These are phyloP conservation scores for Sterrhoptilus dennistouni DNA, from an alignment of 2,113 vertebrate genomes.

Conservation along the genomic window DNA sequence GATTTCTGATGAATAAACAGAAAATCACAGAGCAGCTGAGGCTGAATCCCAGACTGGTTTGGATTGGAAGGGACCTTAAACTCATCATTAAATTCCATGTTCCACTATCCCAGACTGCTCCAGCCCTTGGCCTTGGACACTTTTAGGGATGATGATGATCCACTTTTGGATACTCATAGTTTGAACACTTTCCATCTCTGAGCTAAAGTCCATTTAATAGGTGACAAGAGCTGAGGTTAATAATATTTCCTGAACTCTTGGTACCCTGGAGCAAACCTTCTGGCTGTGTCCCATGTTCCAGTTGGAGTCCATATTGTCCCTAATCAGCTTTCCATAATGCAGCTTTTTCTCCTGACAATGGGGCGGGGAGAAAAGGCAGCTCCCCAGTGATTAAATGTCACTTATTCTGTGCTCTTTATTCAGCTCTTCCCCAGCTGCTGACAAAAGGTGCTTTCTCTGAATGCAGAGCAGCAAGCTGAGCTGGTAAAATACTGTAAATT, in stretches of 20 bases:
- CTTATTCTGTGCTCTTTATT: not conserved
- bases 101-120: not conserved
- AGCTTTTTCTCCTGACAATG: not conserved
- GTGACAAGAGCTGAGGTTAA: not conserved
- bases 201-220: not conserved
- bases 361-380: not conserved
- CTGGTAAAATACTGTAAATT: not conserved
- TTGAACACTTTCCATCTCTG: not conserved
- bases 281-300: not conserved
- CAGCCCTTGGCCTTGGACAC: not conserved
- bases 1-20: not conserved
- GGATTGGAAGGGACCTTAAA: not conserved
- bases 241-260: not conserved
- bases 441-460: constrained; percentile 34
- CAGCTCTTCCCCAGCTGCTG: not conserved
- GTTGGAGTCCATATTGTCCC: not conserved
- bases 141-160: not conserved
- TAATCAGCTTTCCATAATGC: not conserved
- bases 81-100: not conserved
- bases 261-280: not conserved
- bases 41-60: not conserved
- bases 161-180: not conserved
- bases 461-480: not conserved
- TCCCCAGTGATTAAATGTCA: not conserved
- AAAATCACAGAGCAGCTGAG: not conserved